phyloP scores from a whole-genome alignment of 2,113 vertebrate genomes.

The Entomyzon cyanotis region DNA sequence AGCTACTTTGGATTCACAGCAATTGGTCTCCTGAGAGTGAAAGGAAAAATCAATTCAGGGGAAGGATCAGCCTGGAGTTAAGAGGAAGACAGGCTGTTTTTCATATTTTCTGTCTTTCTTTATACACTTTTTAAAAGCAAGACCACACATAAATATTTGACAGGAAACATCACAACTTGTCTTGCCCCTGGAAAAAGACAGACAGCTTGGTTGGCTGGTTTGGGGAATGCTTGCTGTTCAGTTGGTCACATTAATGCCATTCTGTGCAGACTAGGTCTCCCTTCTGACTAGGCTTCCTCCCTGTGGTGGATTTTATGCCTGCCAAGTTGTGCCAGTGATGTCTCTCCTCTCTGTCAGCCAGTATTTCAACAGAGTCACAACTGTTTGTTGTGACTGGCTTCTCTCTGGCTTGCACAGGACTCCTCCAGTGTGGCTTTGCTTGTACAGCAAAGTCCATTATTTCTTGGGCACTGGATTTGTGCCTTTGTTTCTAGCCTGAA shows the following conservation, averaged over 20 bases:
- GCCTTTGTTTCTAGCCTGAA: background rate
- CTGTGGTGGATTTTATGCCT: background rate
- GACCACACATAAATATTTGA: background rate
- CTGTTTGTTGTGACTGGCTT: too few relatives aligned
- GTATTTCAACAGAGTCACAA: background rate
- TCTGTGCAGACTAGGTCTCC: background rate
- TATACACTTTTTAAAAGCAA: background rate
- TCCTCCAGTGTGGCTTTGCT: background rate
- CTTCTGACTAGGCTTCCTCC: background rate
- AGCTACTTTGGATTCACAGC: background rate
- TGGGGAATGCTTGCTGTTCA: background rate
- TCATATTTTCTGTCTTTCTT: constrained; percentile 36
- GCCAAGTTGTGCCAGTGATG: background rate
- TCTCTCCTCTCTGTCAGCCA: background rate
- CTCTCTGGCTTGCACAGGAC: background rate
- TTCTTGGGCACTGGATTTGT: background rate
- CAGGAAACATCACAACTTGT: constrained; percentile 21
- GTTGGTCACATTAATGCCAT: background rate
- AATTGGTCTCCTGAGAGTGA: background rate
- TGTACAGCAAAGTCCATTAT: background rate
- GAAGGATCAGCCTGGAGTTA: background rate
- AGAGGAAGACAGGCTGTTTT: background rate
- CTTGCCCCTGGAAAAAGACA: constrained; percentile 15
- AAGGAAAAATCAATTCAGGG: background rate
- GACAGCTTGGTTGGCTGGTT: background rate